Evolutionary conservation across 1,140 invertebrate species (phyloP), one percentile per base, ranked within the genome.

Genomic region (Limonius californicus): DNA sequence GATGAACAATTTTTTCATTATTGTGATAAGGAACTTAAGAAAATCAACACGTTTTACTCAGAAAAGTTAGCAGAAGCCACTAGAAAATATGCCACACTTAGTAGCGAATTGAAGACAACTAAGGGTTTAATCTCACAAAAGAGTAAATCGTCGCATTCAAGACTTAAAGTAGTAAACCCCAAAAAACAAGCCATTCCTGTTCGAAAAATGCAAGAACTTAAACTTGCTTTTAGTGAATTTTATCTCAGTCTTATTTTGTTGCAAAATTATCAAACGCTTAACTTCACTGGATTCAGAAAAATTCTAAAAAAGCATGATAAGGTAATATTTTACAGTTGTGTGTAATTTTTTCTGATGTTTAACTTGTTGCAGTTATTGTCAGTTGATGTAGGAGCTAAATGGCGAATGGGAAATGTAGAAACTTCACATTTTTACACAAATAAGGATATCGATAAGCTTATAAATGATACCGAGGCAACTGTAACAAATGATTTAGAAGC

Each of bases 241-340:
- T 96, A 96, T 77, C 82, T 96, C 1, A 91, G 88, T 71, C 72
- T 97, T 6, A 92, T 97, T 69, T 78, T 96, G 7, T 77, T 82
- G 16, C 86, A 87, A 71, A 87, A 87, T 68, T 87, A 87, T 69
- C 86, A 87, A 72, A 91, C 91, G 70, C 77, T 96, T 1, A 96
- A 96, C 79, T 93, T 91, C 66, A 95, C 91, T 9, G 94, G 94
- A 0, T 96, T 97, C 76, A 81, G 92, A 53, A 97, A 96, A 74
- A 97, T 96, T 64, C 79, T 96, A 12, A 97, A 97, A 74, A 96
- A 96, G 77, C 94, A 96, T 77, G 94, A 96, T 75, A 97, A 97
- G 81, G 85, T 92, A 64, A n/a, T n/a, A n/a, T n/a, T n/a, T n/a
- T n/a, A n/a, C n/a, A n/a, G n/a, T n/a, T n/a, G 54, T 6, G 8